Base-by-base conservation (phyloP, 2,888 invertebrate genomes). In the Philereme transversata region DNA sequence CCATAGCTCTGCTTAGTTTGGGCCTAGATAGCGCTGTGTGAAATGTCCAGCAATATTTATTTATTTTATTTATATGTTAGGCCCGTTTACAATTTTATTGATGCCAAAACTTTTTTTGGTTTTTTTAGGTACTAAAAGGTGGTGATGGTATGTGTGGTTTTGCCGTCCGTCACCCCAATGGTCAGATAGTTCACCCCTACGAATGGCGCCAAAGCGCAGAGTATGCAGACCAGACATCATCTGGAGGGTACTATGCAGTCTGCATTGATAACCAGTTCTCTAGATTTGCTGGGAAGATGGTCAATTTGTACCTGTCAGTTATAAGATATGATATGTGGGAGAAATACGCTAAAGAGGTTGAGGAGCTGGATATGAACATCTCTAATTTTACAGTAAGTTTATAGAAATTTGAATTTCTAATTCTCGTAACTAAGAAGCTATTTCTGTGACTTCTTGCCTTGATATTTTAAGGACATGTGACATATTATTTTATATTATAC, bases 61-160 rank as follows among this genome's bases (percentile, higher is more conserved):
- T n/a, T n/a, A n/a, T n/a, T n/a, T 22, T 22, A 22, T 22, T 2
- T 22, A 22, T 2, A 22, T 22, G 22, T 22, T 22, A 22, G 22
- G 22, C 3, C 22, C 1, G 22, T 22, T 22, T 22, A 22, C 22
- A 22, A 22, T 22, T 22, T 22, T 22, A 22, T 22, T 22, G 22
- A 22, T 22, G 3, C 22, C 3, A 22, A 22, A 22, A 22, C 22
- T 22, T 22, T 22, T 22, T 1, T 22, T 22, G 22, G 22, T 22
- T 40, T 33, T 57, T 81, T 55, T 77, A 98, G 97, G 98, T 98
- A 33, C 93, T 98, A 70, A 94, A 97, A 82, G 98, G 98, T 5
- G 98, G 98, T 22, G 98, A 98, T 90, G 97, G 97, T 7, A 97
- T 97, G 95, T 97, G 98, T 62, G 98, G 98, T 3, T 97, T 98